Evolutionary conservation across 1,140 invertebrate genomes (phyloP), one percentile per base, ranked within the genome.

Genomic region (Microplitis mediator): DNA sequence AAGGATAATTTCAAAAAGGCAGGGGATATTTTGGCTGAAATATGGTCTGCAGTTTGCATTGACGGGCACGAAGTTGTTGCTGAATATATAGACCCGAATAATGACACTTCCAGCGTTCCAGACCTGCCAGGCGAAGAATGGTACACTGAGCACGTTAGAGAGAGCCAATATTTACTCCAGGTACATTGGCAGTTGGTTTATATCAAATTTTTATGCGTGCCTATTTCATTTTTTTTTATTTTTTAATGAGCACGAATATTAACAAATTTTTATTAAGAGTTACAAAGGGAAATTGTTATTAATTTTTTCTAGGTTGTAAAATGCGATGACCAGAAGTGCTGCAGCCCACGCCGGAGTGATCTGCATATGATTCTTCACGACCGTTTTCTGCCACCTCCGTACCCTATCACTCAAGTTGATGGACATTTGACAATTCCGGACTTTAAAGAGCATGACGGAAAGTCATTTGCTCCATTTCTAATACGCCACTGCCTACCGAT

Each of bases 1-100:
- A 77, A 75, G 62, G 63, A 78, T 62, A 84, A 84, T 67, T 84
- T 83, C 68, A 34, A 75, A 58, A 68, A 76, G 16, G 81, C 82
- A 72, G 80, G 82, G 13, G 54, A 78, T 68, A 69, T 61, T 31
- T 76, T 87, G 9, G 76, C 83, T 63, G 77, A 78, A 76, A 73
- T 81, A 62, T 84, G 80, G 80, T 77, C 58, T 67, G 64, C 66
- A 71, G 79, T 78, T 60, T 60, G 74, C 60, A 82, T 81, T 65
- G 82, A 85, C 74, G 74, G 70, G 31, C 76, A 80, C 73, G 65
- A 56, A 50, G 79, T 84, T 35, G 66, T 80, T 61, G 79, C 82
- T 63, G 75, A 81, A 72, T 85, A 81, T 6, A 45, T 69, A n/a
- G 65, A 62, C 3, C 66, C 58, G 6, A 34, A 64, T 13, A 13